A percentile compares a stretch with the other conserved stretches of the same genome.
Evolutionary conservation across 2,113 vertebrate genomes (phyloP).

Genomic region (Cacatua alba): DNA sequence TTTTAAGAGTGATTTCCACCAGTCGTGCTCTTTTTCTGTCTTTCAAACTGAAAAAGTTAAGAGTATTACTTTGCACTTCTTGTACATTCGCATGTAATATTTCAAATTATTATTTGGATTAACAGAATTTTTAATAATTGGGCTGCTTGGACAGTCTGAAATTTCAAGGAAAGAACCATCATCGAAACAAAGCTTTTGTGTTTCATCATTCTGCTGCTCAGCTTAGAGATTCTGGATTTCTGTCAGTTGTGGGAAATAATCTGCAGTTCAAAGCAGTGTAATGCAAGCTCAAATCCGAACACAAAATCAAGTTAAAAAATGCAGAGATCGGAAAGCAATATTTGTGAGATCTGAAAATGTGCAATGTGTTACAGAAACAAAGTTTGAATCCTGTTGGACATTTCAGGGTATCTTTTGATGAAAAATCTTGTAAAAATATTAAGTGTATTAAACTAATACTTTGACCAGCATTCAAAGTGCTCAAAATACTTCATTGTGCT

Average conservation of each 20-base stretch:
- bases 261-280: neutral
- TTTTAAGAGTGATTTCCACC: neutral
- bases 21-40: neutral
- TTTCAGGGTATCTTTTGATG: neutral
- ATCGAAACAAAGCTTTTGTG: neutral
- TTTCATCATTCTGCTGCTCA: neutral
- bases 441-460: neutral
- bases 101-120: neutral
- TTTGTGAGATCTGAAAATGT: neutral
- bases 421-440: neutral
- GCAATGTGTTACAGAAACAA: neutral
- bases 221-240: neutral
- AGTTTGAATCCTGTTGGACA: neutral
- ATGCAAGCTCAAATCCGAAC: neutral
- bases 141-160: neutral
- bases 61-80: neutral
- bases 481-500: neutral
- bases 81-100: accelerated
- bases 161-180: neutral
- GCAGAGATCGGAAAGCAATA: neutral
- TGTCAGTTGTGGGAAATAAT: neutral
- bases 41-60: neutral
- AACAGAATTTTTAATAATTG: neutral
- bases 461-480: neutral
- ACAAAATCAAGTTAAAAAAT: neutral